Base-by-base conservation (phyloP, 2,113 vertebrate genomes). In the Plectropomus leopardus region DNA sequence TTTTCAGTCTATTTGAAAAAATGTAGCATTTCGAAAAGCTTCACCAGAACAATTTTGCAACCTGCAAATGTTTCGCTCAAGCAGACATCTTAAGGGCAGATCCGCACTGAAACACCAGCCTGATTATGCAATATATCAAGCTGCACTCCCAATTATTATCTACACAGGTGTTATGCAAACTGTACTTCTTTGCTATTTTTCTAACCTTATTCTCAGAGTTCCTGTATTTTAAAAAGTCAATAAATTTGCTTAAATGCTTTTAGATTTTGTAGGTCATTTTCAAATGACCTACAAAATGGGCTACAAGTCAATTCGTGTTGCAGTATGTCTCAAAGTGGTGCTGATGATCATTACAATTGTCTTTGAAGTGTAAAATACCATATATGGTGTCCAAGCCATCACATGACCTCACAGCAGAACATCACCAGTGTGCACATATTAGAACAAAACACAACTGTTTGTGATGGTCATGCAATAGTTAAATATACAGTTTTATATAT, bases 281-380 rank as follows among this genome's bases (percentile, higher is more conserved):
- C 4, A 42, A 17, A 16, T 5, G 0, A 4, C 1, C 6, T 8
- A 2, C 2, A 21, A 36, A 51, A 47, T 3, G 40, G 4, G 6
- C 4, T 21, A 24, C 44, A 21, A 50, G 28, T 45, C 9, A 30
- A 1, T 66, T 11, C n/a, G 24, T 45, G 45, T 4, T 36, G 51
- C n/a, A 50, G 21, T n/a, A 21, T 40, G 50, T 40, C 23, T 68
- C 9, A 23, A 53, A 66, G 63, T 14, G 63, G 10, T 30, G 68
- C 51, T 32, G 34, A 19, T 36, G 28, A 24, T 36, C 0, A 19
- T 45, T 51, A 77, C 23, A 68, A 0, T 19, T 21, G 24, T 60
- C 53, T 58, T 1, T 11, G 13, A 5, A 5, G 59, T 53, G 59
- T 78, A 53, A 84, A 81, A 61, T 71, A 40, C 8, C 36, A 40